These are phyloP conservation scores for Platycercus adscitus DNA, from an alignment of 2,113 vertebrate genomes.

Conservation along the genomic window DNA sequence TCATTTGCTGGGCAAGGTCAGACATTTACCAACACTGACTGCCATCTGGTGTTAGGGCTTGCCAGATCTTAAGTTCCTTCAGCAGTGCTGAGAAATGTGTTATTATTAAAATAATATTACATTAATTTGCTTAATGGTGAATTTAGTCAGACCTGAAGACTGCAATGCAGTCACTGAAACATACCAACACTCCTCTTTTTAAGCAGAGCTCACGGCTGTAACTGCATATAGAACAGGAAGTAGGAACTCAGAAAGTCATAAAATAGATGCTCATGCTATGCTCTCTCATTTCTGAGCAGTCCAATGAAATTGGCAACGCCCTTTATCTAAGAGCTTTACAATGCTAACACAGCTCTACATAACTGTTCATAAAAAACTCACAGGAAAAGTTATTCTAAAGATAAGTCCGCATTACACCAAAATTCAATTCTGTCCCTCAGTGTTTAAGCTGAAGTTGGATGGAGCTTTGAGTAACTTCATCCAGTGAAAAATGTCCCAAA, in stretches of 20 bases:
- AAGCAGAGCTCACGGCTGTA: not conserved
- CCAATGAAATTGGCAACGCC: not conserved
- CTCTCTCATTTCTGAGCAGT: not conserved
- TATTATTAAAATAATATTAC: not conserved
- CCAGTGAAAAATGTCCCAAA: not conserved
- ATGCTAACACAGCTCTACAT: not conserved
- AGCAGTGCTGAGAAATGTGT: not conserved
- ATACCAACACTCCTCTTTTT: not conserved
- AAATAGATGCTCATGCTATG: not conserved
- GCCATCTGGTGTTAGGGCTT: not conserved
- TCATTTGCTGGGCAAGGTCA: not conserved
- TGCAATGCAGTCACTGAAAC: not conserved
- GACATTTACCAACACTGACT: not conserved
- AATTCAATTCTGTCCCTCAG: not conserved
- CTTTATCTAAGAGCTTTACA: not conserved
- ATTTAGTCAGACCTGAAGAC: not conserved
- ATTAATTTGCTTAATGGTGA: not conserved
- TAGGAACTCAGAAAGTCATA: not conserved
- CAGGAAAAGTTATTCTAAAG: not conserved
- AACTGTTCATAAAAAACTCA: not conserved
- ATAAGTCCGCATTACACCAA: not conserved
- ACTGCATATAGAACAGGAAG: not conserved
- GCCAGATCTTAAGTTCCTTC: not conserved
- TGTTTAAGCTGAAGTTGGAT: not conserved
- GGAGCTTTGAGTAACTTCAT: not conserved